Evolutionary conservation across 2,888 invertebrate genomes (phyloP).

Genomic region (Aelia acuminata): DNA sequence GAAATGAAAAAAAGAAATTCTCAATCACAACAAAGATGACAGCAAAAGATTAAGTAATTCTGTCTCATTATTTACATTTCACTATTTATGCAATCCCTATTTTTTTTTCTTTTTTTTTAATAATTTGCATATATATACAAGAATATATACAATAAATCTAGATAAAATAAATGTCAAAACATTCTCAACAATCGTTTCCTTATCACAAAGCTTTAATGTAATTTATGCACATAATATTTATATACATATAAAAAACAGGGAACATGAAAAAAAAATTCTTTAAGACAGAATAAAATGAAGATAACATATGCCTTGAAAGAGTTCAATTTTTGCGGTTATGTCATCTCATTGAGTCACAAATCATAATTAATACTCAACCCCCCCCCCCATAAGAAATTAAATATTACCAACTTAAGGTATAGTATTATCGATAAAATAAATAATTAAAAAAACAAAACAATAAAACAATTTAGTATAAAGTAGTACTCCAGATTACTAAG

Average conservation of each 20-base stretch:
- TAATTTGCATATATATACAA: slow-evolving; percentile 16
- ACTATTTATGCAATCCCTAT: neutral
- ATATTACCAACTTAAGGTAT: neutral
- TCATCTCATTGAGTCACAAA: neutral
- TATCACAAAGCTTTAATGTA: neutral
- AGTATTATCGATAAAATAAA: neutral
- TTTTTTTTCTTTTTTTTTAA: neutral
- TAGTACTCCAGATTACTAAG: neutral
- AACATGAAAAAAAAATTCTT: slow-evolving; percentile 22
- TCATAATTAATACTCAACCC: neutral
- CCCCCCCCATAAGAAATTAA: neutral
- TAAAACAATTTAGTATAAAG: neutral
- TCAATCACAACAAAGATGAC: neutral
- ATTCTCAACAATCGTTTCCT: slow-evolving; percentile 11
- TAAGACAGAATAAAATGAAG: neutral
- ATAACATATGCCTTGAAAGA: neutral
- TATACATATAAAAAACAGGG: neutral
- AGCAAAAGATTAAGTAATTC: neutral
- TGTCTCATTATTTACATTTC: too few species aligned
- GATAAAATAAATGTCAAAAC: slow-evolving; percentile 16
- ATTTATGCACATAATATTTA: neutral
- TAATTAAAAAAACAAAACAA: neutral
- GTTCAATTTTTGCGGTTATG: neutral
- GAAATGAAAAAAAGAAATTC: neutral
- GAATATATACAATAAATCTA: slow-evolving; percentile 16